Evolutionary conservation across 2,113 vertebrate species (phyloP).

Genomic region (Microcebus murinus): DNA sequence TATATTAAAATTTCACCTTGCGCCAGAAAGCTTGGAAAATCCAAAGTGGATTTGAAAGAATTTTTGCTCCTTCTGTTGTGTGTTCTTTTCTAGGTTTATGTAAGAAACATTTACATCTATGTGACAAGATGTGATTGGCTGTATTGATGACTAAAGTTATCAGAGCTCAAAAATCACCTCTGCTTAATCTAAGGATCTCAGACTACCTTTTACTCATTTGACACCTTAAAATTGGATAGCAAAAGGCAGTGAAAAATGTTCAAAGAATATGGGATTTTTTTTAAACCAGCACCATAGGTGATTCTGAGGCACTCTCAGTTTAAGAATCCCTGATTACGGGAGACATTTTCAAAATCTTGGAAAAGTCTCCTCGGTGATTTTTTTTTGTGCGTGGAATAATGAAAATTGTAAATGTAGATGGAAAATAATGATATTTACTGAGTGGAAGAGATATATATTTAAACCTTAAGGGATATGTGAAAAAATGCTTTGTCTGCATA

Average conservation of each 20-base stretch:
- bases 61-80: conserved; percentile 19
- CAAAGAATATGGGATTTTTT: not conserved
- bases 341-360: conserved; percentile 32
- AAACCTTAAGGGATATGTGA: not conserved
- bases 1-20: conserved; percentile 67
- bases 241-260: not conserved
- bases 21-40: conserved; percentile 33
- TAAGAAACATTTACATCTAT: not conserved
- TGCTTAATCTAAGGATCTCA: not conserved
- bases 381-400: not conserved
- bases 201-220: not conserved
- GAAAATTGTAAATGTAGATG: conserved; percentile 15
- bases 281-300: not conserved
- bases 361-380: conserved; percentile 27
- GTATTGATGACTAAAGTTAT: not conserved
- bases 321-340: not conserved
- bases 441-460: conserved; percentile 15
- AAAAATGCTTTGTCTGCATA: conserved; percentile 1
- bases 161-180: not conserved
- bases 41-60: conserved; percentile 33
- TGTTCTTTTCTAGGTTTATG: not conserved
- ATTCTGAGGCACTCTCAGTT: not conserved
- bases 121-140: not conserved
- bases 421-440: not conserved
- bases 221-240: not conserved